phyloP scores from a whole-genome alignment of 2,797 vertebrate genomes.

The Bradypus variegatus region DNA sequence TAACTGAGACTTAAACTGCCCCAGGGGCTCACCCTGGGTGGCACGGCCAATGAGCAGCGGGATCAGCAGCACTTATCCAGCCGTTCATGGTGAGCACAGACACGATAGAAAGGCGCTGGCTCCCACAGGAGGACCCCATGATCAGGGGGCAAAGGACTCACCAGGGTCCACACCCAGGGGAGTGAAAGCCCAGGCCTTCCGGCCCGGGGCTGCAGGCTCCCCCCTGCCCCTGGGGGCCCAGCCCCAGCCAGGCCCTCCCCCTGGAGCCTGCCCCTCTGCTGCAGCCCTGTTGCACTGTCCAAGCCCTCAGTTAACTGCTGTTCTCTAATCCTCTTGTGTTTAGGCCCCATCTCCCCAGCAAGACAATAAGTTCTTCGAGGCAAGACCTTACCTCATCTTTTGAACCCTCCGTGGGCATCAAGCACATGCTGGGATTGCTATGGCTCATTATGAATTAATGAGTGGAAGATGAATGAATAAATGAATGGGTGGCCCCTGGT shows the following conservation, averaged over 20 bases:
- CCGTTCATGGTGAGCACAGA: neutral
- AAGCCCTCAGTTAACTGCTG: neutral
- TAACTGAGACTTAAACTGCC: neutral
- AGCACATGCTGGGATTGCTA: neutral
- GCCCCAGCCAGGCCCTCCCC: neutral
- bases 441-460: neutral
- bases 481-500: neutral
- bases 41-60: neutral
- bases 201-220: neutral
- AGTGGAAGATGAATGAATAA: neutral
- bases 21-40: neutral
- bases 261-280: neutral
- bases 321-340: neutral
- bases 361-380: neutral
- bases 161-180: neutral
- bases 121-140: neutral
- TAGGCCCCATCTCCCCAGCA: neutral
- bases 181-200: neutral
- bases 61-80: neutral
- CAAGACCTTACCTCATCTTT: neutral
- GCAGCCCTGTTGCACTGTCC: neutral
- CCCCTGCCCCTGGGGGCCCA: neutral
- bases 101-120: accelerated
- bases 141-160: neutral
- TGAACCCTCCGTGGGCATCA: neutral